phyloP scores from a whole-genome alignment of 2,797 vertebrate species.

The Alosa sapidissima region DNA sequence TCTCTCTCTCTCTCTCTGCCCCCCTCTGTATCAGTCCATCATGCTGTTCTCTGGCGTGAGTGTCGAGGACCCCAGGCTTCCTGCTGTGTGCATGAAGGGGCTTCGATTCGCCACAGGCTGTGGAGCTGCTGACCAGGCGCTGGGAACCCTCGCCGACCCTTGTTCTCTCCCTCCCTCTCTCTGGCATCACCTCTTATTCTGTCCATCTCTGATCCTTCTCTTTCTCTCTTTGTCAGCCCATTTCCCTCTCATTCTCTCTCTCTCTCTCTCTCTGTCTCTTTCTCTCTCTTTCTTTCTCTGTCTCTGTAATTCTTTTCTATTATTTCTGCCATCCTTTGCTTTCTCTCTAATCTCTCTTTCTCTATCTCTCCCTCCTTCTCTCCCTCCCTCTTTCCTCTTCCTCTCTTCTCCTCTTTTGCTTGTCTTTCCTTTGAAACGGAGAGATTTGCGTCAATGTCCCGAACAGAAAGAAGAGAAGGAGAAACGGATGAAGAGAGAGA shows the following conservation, averaged over 20 bases:
- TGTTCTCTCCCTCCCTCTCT: background rate
- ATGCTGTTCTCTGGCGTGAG: slow-evolving; percentile 32
- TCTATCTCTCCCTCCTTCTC: background rate
- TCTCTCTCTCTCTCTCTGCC: background rate
- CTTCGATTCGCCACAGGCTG: slow-evolving; percentile 68
- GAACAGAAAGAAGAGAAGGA: slow-evolving; percentile 34
- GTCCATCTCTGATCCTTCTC: slow-evolving; percentile 62
- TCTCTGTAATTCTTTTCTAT: no score
- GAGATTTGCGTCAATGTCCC: slow-evolving; percentile 76
- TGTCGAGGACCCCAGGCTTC: slow-evolving; percentile 22
- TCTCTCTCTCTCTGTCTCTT: background rate
- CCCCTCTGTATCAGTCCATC: slow-evolving; percentile 2
- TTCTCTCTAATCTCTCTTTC: background rate
- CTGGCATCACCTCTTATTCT: background rate
- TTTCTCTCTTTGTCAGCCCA: slow-evolving; percentile 63
- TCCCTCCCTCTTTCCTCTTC: background rate
- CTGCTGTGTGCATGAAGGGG: slow-evolving; percentile 44
- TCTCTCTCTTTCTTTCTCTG: background rate
- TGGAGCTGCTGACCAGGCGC: slow-evolving; percentile 64
- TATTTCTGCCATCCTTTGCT: background rate
- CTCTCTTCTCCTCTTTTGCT: slow-evolving; percentile 32
- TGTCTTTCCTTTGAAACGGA: slow-evolving; percentile 60
- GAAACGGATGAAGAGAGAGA: background rate
- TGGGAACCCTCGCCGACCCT: slow-evolving; percentile 32
- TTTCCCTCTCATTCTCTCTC: background rate